Percentiles rank a stretch among this genome's conserved stretches.
These are phyloP conservation scores for Clostera curtula DNA, from an alignment of 2,888 invertebrate species.

Conservation along the genomic window DNA sequence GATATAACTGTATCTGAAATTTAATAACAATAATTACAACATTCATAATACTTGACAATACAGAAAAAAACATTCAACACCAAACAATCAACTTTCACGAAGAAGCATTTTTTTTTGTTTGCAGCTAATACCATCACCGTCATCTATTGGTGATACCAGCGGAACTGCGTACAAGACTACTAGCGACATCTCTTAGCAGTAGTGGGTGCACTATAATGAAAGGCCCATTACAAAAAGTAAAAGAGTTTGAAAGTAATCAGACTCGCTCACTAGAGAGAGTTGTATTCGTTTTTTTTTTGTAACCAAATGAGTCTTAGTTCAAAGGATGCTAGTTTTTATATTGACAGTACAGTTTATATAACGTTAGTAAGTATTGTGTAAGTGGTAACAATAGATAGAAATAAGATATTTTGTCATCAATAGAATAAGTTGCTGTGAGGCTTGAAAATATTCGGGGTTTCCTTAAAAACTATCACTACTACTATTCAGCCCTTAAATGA, in stretches of 20 bases:
- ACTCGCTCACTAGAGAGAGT: conserved; percentile 50
- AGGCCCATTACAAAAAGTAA: conserved; percentile 20
- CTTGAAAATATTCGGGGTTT: no score
- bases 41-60: no score
- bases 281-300: conserved; percentile 43
- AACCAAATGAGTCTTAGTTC: no score
- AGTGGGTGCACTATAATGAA: background rate
- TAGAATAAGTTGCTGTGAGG: no score
- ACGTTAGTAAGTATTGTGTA: no score
- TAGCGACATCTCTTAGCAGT: conserved; percentile 37
- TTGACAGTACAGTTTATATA: conserved; percentile 7
- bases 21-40: no score
- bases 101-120: conserved; percentile 17
- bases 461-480: no score
- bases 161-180: background rate
- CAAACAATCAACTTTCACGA: background rate
- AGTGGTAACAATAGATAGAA: no score
- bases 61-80: conserved; percentile 1
- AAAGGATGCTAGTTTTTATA: no score
- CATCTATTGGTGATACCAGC: conserved; percentile 16
- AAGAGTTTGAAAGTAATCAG: conserved; percentile 27
- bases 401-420: no score
- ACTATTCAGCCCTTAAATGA: no score
- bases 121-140: conserved; percentile 9
- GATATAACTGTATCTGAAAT: no score